Evolutionary conservation across 1,140 invertebrate genomes (phyloP).

Genomic region (Aphelinus atriplicis): DNA sequence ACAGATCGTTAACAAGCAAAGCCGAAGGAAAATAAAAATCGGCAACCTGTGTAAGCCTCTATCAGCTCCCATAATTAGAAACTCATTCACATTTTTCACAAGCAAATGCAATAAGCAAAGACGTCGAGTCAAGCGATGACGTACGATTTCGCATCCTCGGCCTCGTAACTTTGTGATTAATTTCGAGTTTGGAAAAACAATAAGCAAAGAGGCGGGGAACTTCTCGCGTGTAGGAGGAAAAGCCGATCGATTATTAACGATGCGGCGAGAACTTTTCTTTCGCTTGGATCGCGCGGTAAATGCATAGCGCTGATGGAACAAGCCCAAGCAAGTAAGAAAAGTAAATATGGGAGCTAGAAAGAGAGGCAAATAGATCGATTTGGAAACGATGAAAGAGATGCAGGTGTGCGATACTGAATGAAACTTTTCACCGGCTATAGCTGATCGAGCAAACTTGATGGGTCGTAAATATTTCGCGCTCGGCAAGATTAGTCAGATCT

Average conservation of each 20-base stretch:
- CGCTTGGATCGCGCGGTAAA: not conserved
- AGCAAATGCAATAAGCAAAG: not conserved
- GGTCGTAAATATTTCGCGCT: too few species aligned
- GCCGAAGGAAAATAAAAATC: too few species aligned
- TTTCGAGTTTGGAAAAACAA: slow-evolving; percentile 58
- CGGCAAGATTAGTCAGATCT: too few species aligned
- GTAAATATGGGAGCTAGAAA: not conserved
- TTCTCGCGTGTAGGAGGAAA: slow-evolving; percentile 31
- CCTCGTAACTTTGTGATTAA: slow-evolving; percentile 54
- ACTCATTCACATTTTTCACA: too few species aligned
- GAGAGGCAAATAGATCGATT: not conserved
- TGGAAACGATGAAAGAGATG: slow-evolving; percentile 48
- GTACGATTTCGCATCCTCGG: slow-evolving; percentile 52
- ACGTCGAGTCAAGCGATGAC: slow-evolving; percentile 45
- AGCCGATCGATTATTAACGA: slow-evolving; percentile 64
- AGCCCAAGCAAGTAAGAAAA: too few species aligned
- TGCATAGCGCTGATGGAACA: not conserved
- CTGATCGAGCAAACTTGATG: too few species aligned
- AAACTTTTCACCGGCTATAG: too few species aligned
- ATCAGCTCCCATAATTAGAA: too few species aligned
- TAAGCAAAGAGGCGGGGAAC: slow-evolving; percentile 50
- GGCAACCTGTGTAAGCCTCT: too few species aligned
- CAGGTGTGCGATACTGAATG: slow-evolving; percentile 43
- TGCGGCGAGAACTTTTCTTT: slow-evolving; percentile 29
- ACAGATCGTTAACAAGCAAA: too few species aligned